Conservation (phyloP, 2,113 vertebrate species). For the Hyperoodon ampullatus region DNA sequence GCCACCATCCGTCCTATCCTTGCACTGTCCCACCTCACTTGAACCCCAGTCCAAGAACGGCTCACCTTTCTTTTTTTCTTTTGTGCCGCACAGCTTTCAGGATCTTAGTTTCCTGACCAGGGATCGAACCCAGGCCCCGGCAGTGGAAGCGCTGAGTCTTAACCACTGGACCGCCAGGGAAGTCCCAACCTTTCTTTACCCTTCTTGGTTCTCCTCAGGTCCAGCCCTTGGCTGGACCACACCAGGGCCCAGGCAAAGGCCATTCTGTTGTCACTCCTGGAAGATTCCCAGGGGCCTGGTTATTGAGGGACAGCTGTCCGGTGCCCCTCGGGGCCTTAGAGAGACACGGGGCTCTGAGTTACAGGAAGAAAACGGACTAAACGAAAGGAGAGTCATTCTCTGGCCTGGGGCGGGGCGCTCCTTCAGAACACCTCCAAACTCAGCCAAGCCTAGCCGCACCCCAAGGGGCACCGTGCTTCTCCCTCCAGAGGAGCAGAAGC, state of each 20-base stretch:
- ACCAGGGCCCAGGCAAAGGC: neutral
- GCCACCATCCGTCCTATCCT: accelerated
- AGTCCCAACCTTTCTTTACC: neutral
- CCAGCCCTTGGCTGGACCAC: neutral
- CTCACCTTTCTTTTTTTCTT: neutral
- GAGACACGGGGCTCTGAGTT: neutral
- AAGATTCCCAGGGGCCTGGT: neutral
- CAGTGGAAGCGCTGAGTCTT: neutral
- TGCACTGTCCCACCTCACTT: accelerated
- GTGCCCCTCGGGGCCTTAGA: neutral
- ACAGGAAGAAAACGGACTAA: neutral
- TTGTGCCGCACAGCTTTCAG: neutral
- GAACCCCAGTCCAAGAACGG: neutral
- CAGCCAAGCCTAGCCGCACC: neutral
- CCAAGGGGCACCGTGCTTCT: no score
- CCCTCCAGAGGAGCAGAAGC: neutral
- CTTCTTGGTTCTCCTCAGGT: neutral
- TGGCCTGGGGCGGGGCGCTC: neutral
- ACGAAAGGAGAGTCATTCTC: neutral
- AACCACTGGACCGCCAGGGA: neutral
- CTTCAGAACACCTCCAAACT: neutral
- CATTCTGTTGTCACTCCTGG: neutral
- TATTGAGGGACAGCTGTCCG: neutral
- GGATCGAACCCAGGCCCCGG: neutral
- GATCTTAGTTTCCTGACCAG: neutral